A percentile compares a stretch with the other conserved stretches of the same genome.
These are phyloP conservation scores for Neostethus bicornis DNA, from an alignment of 2,797 vertebrate species.

Conservation along the genomic window DNA sequence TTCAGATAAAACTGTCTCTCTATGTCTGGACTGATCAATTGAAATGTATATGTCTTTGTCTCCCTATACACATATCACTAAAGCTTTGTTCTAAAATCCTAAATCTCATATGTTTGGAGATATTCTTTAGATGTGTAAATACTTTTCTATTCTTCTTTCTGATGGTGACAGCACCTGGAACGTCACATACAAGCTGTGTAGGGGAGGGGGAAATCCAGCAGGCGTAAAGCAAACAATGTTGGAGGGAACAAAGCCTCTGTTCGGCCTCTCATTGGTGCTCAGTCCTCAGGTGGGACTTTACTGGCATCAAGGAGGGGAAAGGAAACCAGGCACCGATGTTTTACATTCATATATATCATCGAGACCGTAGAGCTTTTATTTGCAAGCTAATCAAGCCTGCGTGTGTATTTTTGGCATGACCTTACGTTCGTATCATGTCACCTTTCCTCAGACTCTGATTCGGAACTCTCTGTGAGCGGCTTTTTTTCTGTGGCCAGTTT, in stretches of 20 bases:
- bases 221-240: conserved; percentile 57
- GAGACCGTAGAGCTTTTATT: conserved; percentile 30
- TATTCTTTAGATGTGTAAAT: not conserved
- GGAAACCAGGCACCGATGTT: conserved; percentile 48
- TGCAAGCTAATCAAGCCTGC: conserved; percentile 14
- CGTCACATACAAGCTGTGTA: conserved; percentile 17
- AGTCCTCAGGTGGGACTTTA: conserved; percentile 75
- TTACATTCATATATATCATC: conserved; percentile 41
- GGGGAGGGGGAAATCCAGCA: conserved; percentile 37
- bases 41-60: too few relatives aligned
- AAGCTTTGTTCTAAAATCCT: too few relatives aligned
- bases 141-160: conserved; percentile 23
- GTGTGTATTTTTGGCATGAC: conserved; percentile 52
- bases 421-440: conserved; percentile 42
- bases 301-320: conserved; percentile 52
- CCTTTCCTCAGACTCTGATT: conserved; percentile 85
- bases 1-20: too few relatives aligned
- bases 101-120: too few relatives aligned
- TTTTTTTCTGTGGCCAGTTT: conserved; percentile 84
- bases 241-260: conserved; percentile 60
- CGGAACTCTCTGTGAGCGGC: conserved; percentile 87
- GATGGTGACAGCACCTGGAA: conserved; percentile 31
- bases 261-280: conserved; percentile 72
- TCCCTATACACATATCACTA: too few relatives aligned
- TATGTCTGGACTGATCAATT: too few relatives aligned